Base-by-base conservation (phyloP, 2,113 vertebrate species). In the Thermophis baileyi region DNA sequence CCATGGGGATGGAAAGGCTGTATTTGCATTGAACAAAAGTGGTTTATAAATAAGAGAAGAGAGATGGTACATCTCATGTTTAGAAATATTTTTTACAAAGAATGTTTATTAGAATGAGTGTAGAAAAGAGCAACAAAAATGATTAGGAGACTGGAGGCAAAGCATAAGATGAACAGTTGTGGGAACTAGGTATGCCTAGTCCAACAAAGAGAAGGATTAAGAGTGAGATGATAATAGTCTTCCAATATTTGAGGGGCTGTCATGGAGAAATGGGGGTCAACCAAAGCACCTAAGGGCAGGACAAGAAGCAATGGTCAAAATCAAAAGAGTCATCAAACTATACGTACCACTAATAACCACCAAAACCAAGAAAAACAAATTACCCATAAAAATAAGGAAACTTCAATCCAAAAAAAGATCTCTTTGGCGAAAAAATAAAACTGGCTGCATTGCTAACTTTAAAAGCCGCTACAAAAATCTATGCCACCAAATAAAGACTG, bases 11-110 rank as follows among this genome's bases (percentile, higher is more conserved):
- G 49, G 69, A 93, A 35, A 55, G 0, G 63, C 49, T 0, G 6
- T 74, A 0, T 25, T 93, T 3, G n/a, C 12, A 81, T 6, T 97
- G 49, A 87, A 92, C 96, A 95, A 88, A 44, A 55, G 46, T 92
- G 95, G 94, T 92, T 91, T 95, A 92, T 93, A 92, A 44, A 30
- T 69, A 3, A 54, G 60, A 95, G 87, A 1, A 92, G 88, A 6
- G 93, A 24, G n/a, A 14, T 16, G 92, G 12, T 74, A 18, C n/a
- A 20, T 89, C 7, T 94, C 35, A 90, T 89, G n/a, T 94, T 94
- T 92, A 20, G 40, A 85, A 89, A 51, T 49, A 6, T 69, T 63
- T 69, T 57, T 69, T n/a, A 69, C 12, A 69, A 69, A 69, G 30
- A 69, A n/a, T 69, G 30, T 69, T 63, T 69, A 69, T 69, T n/a